Percentiles rank a stretch among this genome's conserved stretches.
phyloP scores from a whole-genome alignment of 2,888 invertebrate species.

The Amiota mariae region DNA sequence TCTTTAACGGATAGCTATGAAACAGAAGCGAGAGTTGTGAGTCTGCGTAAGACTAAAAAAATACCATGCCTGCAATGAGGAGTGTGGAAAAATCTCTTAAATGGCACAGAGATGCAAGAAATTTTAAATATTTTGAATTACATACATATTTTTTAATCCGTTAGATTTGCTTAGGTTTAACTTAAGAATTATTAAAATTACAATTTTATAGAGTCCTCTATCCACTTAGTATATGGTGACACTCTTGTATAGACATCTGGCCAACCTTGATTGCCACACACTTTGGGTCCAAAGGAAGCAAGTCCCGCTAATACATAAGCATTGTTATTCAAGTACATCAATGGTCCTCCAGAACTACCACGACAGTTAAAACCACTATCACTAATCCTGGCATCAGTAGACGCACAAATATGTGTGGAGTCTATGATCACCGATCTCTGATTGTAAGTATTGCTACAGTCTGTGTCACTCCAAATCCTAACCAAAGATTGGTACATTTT shows the following conservation, averaged over 20 bases:
- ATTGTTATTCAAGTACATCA: constrained; percentile 49
- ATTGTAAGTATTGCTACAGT: constrained; percentile 46
- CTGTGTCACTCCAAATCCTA: constrained; percentile 10
- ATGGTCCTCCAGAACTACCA: constrained; percentile 55
- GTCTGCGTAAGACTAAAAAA: not conserved
- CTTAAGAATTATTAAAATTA: too few species aligned
- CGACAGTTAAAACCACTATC: constrained; percentile 43
- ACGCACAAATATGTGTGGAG: constrained; percentile 52
- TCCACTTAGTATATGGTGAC: constrained; percentile 55
- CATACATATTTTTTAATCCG: too few species aligned
- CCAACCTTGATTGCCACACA: constrained; percentile 49
- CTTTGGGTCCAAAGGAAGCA: constrained; percentile 54
- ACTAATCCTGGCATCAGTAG: constrained; percentile 29
- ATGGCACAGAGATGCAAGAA: too few species aligned
- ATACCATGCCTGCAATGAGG: not conserved
- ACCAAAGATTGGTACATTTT: constrained; percentile 44
- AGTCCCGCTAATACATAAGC: constrained; percentile 51
- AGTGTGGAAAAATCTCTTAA: too few species aligned
- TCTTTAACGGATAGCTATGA: too few species aligned
- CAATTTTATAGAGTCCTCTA: constrained; percentile 28
- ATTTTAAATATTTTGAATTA: too few species aligned
- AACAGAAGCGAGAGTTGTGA: too few species aligned
- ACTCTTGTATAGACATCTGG: constrained; percentile 59
- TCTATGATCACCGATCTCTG: constrained; percentile 35
- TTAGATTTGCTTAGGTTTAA: too few species aligned